Evolutionary conservation across 2,113 vertebrate species (phyloP).

Genomic region (Saguinus imperator): DNA sequence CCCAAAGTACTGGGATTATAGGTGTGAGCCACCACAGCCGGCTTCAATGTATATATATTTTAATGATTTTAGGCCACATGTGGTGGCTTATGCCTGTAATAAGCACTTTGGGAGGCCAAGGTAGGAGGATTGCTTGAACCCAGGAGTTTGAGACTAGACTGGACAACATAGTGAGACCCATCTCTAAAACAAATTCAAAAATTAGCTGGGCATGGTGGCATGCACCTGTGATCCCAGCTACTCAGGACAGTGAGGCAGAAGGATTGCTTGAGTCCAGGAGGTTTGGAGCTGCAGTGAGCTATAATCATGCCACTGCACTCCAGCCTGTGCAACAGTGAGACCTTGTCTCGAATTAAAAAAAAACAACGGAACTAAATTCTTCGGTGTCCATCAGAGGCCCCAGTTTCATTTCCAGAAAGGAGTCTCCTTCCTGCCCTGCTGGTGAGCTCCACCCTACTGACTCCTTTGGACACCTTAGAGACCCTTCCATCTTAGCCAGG

Average conservation of each 20-base stretch:
- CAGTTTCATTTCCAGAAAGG: neutral
- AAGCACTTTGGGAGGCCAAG: too few relatives aligned
- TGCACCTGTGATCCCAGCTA: too few relatives aligned
- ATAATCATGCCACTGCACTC: too few relatives aligned
- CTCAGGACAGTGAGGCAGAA: too few relatives aligned
- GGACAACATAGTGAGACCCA: neutral
- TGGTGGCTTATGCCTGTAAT: neutral
- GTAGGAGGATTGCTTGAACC: too few relatives aligned
- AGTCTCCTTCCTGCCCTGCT: neutral
- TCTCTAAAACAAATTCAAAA: too few relatives aligned
- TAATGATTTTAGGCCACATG: neutral
- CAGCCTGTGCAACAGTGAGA: too few relatives aligned
- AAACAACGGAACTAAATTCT: neutral
- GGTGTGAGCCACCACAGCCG: neutral
- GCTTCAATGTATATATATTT: neutral
- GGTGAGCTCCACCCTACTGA: neutral
- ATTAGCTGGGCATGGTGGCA: too few relatives aligned
- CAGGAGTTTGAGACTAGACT: too few relatives aligned
- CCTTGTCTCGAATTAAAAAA: too few relatives aligned
- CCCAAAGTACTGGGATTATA: neutral
- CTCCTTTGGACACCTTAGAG: neutral
- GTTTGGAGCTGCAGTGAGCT: too few relatives aligned
- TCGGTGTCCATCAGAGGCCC: neutral
- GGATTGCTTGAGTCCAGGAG: too few relatives aligned
- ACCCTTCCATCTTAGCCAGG: neutral